Base-by-base conservation (phyloP, 2,113 vertebrate genomes). In the Grantiella picta region DNA sequence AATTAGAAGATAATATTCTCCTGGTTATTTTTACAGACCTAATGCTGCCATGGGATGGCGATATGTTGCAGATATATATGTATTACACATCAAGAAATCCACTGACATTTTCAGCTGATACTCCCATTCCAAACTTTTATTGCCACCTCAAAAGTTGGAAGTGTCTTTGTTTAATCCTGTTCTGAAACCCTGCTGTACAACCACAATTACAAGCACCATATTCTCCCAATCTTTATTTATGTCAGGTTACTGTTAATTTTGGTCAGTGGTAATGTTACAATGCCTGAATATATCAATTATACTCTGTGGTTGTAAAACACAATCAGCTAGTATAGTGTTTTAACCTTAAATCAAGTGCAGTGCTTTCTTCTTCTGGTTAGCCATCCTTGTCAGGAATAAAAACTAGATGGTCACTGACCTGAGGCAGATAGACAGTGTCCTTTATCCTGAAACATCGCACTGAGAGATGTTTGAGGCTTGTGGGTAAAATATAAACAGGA, bases 21-120 rank as follows among this genome's bases (percentile, higher is more conserved):
- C 20, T 52, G 49, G 31, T 36, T 78, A 25, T 57, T 73, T 78
- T 65, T 80, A 33, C 29, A 92, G 49, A 10, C 3, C 10, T 50
- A 73, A 61, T 0, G 2, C 36, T 72, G 50, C 19, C 7, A 19
- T 5, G 7, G 38, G 21, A 61, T 4, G 1, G 20, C 50, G 12
- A 12, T 57, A 69, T 10, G 10, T 21, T 82, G 45, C 66, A 24
- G 35, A 76, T 79, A 64, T 68, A 61, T 24, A 68, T 1, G 2
- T 59, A 61, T 14, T 53, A 36, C 20, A 76, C 22, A 56, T 24
- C 2, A 19, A 91, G 49, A 94, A 89, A 89, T 44, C 35, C 22
- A 71, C 33, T 31, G 20, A 25, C 22, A 9, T 35, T 56, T 83
- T 73, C 44, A 49, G 45, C 15, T 9, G 5, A 40, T 77, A 40